Evolutionary conservation across 2,113 vertebrate genomes (phyloP), one percentile per base, ranked within the genome.

Genomic region (Apus apus): DNA sequence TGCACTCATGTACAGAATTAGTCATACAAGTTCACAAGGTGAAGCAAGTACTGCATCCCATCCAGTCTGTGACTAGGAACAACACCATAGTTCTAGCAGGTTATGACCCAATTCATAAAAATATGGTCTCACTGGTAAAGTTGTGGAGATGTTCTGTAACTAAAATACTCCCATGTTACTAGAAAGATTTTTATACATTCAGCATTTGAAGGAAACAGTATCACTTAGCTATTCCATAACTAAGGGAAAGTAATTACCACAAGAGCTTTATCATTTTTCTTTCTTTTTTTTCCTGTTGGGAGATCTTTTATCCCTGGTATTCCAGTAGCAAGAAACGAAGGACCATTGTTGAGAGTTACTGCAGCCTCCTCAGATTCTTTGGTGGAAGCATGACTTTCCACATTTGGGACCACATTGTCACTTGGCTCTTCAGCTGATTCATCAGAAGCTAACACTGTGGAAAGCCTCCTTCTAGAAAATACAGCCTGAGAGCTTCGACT

Each of bases 381-480:
- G 12, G 19, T 5, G 2, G 57, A 13, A 53, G 18, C 20, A 50
- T 74, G 60, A 61, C 29, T 34, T 89, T 79, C 87, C 30, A 1
- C 8, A 3, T 32, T 62, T 46, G 30, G 30, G 21, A 66, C 19
- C 45, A 3, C 19, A 11, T 75, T 60, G 5, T 75, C 34, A n/a
- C 50, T 36, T 79, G 62, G n/a, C 5, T 90, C 74, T 92, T 91
- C 87, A 61, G 18, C 26, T n/a, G 95, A 92, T 68, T 95, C 93
- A 27, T 95, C 95, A 67, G 96, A 97, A 6, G 71, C 90, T 77
- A 87, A 22, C 32, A 97, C 96, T 0, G 96, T 97, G 18, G 97
- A 97, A 73, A 97, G 95, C 23, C 88, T 85, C 27, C 51, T 95
- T 91, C 88, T 95, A 70, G 94, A 86, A 94, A 95, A 90, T 1